Conservation (phyloP, 2,888 invertebrate genomes). For the Luperina nickerlii region DNA sequence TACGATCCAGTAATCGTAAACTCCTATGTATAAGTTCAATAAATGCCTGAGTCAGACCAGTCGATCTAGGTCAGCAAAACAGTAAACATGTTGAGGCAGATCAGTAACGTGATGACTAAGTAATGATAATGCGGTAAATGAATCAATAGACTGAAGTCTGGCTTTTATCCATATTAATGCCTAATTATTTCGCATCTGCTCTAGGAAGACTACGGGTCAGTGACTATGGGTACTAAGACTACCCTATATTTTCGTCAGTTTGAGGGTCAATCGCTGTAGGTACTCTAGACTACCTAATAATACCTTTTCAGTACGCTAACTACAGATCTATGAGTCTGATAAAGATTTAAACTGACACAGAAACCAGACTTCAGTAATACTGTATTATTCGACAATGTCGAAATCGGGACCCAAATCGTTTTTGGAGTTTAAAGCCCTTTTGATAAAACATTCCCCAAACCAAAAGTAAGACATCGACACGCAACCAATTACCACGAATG, state of each 20-base stretch:
- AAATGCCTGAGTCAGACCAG: slow-evolving; percentile 21
- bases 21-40: slow-evolving; percentile 14
- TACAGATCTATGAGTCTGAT: not conserved
- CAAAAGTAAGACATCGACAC: not conserved
- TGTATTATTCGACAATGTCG: not conserved
- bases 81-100: slow-evolving; percentile 44
- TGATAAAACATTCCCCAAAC: not conserved
- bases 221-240: not conserved
- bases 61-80: slow-evolving; percentile 41
- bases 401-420: not conserved
- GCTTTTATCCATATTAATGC: not conserved
- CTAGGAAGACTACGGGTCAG: not conserved
- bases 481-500: not conserved
- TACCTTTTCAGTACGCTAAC: not conserved
- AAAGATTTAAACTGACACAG: not conserved
- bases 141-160: not conserved
- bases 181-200: slow-evolving; percentile 2
- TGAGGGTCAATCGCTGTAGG: not conserved
- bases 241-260: not conserved
- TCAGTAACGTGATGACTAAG: slow-evolving; percentile 39
- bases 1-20: slow-evolving; percentile 3
- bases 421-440: slow-evolving; percentile 4
- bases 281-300: slow-evolving; percentile 13
- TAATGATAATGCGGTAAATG: slow-evolving; percentile 4
- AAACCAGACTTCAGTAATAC: not conserved